phyloP scores from a whole-genome alignment of 23 tunicate species.

The Trididemnum nubilum region DNA sequence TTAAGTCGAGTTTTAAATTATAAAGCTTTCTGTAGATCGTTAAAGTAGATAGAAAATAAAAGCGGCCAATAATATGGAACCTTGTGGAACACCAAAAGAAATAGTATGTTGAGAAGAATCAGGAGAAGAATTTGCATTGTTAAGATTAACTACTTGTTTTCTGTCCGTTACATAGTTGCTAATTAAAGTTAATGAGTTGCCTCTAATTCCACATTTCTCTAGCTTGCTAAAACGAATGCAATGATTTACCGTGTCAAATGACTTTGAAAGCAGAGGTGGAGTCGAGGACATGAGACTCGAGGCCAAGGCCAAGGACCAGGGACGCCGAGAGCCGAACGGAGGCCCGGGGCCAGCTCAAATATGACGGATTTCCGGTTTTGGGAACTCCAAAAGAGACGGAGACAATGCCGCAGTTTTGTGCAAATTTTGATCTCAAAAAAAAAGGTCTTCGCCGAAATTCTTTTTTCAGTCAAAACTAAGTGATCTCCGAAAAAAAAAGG shows the following conservation, averaged over 20 bases:
- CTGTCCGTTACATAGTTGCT: not conserved
- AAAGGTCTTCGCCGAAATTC: too few species aligned
- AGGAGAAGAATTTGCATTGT: not conserved
- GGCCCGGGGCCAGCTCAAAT: too few species aligned
- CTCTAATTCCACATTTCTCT: not conserved
- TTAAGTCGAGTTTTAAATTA: not conserved
- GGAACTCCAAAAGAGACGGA: too few species aligned
- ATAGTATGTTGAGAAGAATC: not conserved
- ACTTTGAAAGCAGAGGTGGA: too few species aligned
- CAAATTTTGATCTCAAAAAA: too few species aligned
- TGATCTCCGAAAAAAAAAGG: too few species aligned
- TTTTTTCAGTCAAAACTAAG: too few species aligned
- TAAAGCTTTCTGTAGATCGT: not conserved
- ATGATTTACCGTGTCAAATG: not conserved
- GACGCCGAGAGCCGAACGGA: too few species aligned
- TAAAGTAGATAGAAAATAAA: not conserved
- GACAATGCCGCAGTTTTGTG: too few species aligned
- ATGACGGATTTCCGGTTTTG: too few species aligned
- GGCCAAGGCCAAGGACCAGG: too few species aligned
- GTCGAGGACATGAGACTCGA: too few species aligned
- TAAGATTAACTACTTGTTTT: not conserved
- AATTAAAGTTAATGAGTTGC: not conserved
- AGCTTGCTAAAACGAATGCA: not conserved
- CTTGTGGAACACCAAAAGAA: not conserved
- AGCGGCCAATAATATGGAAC: not conserved